phyloP scores from a whole-genome alignment of 1,140 invertebrate species.

The Marisa cornuarietis region DNA sequence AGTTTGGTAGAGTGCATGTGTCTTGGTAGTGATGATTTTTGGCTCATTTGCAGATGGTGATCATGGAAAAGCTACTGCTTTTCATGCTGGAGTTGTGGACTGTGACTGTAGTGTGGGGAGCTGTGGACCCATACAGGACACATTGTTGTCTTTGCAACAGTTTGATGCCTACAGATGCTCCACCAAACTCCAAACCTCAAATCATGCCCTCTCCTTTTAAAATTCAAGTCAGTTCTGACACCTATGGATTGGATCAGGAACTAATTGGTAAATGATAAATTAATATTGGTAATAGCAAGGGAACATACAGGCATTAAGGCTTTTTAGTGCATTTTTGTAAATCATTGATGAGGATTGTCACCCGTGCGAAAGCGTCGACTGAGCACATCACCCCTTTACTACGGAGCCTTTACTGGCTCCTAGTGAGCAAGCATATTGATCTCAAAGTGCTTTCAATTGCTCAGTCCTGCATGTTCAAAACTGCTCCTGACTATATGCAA shows the following conservation, averaged over 20 bases:
- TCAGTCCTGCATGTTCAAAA: no score
- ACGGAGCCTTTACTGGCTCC: no score
- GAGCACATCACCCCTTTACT: no score
- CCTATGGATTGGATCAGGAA: slow-evolving; percentile 29
- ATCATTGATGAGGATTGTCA: neutral
- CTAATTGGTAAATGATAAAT: slow-evolving; percentile 34
- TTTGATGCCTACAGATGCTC: slow-evolving; percentile 28
- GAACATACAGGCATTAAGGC: neutral
- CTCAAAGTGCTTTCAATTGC: no score
- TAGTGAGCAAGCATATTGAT: no score
- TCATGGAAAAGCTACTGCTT: neutral
- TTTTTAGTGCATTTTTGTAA: neutral
- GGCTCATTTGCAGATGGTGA: neutral
- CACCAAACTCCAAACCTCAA: slow-evolving; percentile 32
- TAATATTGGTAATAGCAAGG: neutral
- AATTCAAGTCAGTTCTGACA: slow-evolving; percentile 34
- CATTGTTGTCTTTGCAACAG: slow-evolving; percentile 40
- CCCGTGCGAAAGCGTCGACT: no score
- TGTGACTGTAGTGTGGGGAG: neutral
- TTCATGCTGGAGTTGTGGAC: slow-evolving; percentile 1
- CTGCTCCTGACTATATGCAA: no score
- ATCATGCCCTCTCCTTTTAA: slow-evolving; percentile 45
- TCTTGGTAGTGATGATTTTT: neutral
- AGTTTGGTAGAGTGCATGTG: neutral
- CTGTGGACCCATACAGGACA: slow-evolving; percentile 18